Conservation (phyloP, 1,140 invertebrate genomes). For the Tribolium castaneum region DNA sequence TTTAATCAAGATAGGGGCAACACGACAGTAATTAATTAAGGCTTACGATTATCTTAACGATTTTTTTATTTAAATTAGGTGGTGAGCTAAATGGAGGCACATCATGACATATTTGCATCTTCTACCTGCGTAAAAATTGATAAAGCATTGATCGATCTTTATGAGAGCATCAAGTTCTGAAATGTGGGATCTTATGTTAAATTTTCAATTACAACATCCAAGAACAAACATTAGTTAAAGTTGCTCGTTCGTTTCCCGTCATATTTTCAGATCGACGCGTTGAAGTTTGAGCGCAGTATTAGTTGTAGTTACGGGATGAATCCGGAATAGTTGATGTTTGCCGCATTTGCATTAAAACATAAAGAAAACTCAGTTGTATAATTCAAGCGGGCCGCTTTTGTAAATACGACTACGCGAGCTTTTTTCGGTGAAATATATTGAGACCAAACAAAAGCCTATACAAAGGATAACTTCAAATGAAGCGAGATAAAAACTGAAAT, state of each 20-base stretch:
- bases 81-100: neutral
- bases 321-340: conserved; percentile 11
- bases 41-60: conserved; percentile 8
- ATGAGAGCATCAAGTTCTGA: neutral
- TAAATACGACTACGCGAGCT: conserved; percentile 10
- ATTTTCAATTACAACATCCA: conserved; percentile 26
- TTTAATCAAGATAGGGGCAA: neutral
- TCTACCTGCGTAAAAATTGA: neutral
- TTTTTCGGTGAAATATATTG: conserved; percentile 23
- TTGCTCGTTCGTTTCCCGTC: neutral
- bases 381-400: conserved; percentile 16
- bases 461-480: conserved; percentile 47
- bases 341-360: conserved; percentile 14
- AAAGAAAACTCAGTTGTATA: conserved; percentile 24
- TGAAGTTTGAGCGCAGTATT: conserved; percentile 14
- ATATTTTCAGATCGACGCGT: conserved; percentile 11
- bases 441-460: conserved; percentile 36
- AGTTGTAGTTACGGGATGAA: neutral
- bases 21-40: conserved; percentile 7
- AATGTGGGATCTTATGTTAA: conserved; percentile 7
- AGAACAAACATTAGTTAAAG: conserved; percentile 31
- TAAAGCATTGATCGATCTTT: neutral
- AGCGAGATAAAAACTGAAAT: conserved; percentile 53
- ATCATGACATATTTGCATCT: conserved; percentile 19
- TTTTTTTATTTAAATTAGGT: conserved; percentile 24